Evolutionary conservation across 2,888 invertebrate species (phyloP).

Genomic region (Metopia argyrocephala): DNA sequence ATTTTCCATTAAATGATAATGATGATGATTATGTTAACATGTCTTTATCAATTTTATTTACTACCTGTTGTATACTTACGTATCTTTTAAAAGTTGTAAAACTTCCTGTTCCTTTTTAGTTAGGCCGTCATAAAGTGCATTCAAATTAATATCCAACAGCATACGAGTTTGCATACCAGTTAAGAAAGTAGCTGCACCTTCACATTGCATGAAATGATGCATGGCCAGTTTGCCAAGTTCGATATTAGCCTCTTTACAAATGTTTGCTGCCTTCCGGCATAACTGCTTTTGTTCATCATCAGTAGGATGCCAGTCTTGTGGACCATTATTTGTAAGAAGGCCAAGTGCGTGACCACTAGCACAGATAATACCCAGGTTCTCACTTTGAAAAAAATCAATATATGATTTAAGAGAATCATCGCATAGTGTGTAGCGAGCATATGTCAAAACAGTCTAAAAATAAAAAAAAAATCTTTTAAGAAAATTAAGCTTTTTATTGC

Average conservation of each 20-base stretch:
- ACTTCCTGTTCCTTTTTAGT: conserved; percentile 83
- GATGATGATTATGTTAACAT: background rate
- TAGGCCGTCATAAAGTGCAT: conserved; percentile 83
- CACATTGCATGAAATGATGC: conserved; percentile 82
- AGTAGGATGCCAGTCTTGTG: conserved; percentile 90
- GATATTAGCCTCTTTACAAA: conserved; percentile 83
- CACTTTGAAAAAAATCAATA: conserved; percentile 81
- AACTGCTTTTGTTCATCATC: conserved; percentile 78
- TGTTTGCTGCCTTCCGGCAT: conserved; percentile 80
- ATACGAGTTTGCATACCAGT: conserved; percentile 86
- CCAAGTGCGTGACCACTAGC: conserved; percentile 92
- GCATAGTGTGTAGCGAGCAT: conserved; percentile 88
- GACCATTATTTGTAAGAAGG: conserved; percentile 86
- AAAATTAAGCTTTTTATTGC: background rate
- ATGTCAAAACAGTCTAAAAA: conserved; percentile 79
- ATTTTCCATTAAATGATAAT: background rate
- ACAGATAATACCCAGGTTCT: conserved; percentile 88
- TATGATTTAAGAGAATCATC: conserved; percentile 88
- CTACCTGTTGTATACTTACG: conserved; percentile 80
- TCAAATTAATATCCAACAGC: conserved; percentile 83
- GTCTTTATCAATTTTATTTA: background rate
- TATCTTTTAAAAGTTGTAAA: conserved; percentile 82
- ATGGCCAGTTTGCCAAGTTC: conserved; percentile 87
- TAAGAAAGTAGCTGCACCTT: conserved; percentile 84
- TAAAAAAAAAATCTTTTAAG: background rate